Evolutionary conservation across 2,888 invertebrate species (phyloP).

Genomic region (Carpatolechia fugitivella): DNA sequence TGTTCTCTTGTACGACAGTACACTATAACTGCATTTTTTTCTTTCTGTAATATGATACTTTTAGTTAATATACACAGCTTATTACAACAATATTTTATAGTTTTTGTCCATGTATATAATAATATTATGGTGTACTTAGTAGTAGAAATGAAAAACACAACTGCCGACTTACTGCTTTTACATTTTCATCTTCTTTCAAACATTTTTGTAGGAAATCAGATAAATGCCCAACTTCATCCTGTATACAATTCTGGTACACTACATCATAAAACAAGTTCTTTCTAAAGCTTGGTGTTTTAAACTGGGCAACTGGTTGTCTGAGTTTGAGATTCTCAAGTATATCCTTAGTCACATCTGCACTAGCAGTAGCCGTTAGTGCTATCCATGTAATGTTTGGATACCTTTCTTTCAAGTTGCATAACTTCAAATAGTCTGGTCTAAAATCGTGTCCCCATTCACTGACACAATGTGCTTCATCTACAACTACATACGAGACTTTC

Average conservation of each 20-base stretch:
- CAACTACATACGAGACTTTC: slow-evolving; percentile 92
- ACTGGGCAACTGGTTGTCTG: slow-evolving; percentile 83
- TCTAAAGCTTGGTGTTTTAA: slow-evolving; percentile 93
- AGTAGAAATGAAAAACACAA: too few species aligned
- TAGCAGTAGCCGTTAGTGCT: slow-evolving; percentile 97
- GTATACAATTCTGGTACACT: slow-evolving; percentile 89
- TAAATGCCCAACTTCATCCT: slow-evolving; percentile 90
- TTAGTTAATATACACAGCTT: neutral
- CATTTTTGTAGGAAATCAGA: slow-evolving; percentile 84
- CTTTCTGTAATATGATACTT: slow-evolving; percentile 55
- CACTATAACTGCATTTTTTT: slow-evolving; percentile 89
- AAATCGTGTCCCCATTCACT: slow-evolving; percentile 99
- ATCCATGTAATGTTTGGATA: slow-evolving; percentile 89
- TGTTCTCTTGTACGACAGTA: slow-evolving; percentile 97
- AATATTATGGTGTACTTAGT: too few species aligned
- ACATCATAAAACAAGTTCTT: slow-evolving; percentile 97
- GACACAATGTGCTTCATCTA: slow-evolving; percentile 99
- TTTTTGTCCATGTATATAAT: too few species aligned
- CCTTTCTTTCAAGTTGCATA: slow-evolving; percentile 81
- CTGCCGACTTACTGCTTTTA: slow-evolving; percentile 66
- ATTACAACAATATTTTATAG: neutral
- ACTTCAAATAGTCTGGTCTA: slow-evolving; percentile 94
- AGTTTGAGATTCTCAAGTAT: slow-evolving; percentile 87
- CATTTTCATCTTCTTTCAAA: slow-evolving; percentile 79
- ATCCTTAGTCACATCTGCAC: slow-evolving; percentile 87